Percentiles rank a stretch among this genome's conserved stretches.
Conservation (phyloP, 2,797 vertebrate genomes). For the Acrossocheilus wenchowensis region DNA sequence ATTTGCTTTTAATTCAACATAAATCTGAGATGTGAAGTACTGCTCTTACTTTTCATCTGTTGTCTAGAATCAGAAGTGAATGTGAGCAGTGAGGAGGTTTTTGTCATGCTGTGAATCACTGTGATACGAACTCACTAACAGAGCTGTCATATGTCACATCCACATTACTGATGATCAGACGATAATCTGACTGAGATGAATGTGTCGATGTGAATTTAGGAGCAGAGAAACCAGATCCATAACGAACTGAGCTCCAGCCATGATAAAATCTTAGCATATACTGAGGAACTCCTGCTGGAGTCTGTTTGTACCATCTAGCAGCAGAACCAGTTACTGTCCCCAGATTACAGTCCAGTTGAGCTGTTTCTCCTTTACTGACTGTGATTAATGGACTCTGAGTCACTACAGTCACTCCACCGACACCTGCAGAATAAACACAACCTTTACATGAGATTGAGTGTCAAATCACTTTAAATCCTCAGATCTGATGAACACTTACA, state of each 20-base stretch:
- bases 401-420: constrained; percentile 40
- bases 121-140: rapidly evolving
- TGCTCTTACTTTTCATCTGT: background rate
- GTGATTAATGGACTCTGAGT: constrained; percentile 66
- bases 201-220: constrained; percentile 59
- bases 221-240: constrained; percentile 62
- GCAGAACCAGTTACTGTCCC: background rate
- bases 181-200: constrained; percentile 48
- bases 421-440: too few species aligned
- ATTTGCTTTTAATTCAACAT: too few species aligned
- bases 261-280: background rate
- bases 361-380: constrained; percentile 62
- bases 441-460: too few species aligned
- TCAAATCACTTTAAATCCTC: too few species aligned
- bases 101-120: constrained; percentile 59
- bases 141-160: background rate
- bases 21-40: too few species aligned
- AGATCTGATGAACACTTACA: too few species aligned
- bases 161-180: background rate
- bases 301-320: constrained; percentile 54
- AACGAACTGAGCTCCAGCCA: background rate
- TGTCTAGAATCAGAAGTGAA: constrained; percentile 27
- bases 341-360: constrained; percentile 68
- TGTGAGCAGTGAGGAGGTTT: constrained; percentile 15
- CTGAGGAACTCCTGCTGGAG: constrained; percentile 44